These are phyloP conservation scores for Malthinus seriepunctatus DNA, from an alignment of 2,888 invertebrate genomes.

Conservation along the genomic window DNA sequence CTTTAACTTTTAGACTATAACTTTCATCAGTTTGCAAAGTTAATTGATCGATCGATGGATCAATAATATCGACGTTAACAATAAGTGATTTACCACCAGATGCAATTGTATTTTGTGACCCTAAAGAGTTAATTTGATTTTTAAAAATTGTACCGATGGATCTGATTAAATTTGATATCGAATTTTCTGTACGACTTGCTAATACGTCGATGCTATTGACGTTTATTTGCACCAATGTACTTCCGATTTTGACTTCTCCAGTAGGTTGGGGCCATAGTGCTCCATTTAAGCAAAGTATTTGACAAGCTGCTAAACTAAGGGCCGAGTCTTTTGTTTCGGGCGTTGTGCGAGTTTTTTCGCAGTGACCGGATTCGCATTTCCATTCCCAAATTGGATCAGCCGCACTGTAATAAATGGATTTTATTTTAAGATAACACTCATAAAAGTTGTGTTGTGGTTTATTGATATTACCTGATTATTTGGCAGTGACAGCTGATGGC, in stretches of 20 bases:
- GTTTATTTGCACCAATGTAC: constrained; percentile 57
- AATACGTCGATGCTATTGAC: constrained; percentile 59
- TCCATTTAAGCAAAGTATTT: constrained; percentile 66
- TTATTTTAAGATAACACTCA: too few species aligned
- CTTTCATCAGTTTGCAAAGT: constrained; percentile 64
- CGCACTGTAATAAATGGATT: constrained; percentile 1
- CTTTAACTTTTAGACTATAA: constrained; percentile 56
- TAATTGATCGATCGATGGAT: constrained; percentile 42
- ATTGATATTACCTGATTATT: too few species aligned
- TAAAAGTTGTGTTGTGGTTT: too few species aligned
- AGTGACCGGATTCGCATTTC: constrained; percentile 60
- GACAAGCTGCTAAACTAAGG: constrained; percentile 64
- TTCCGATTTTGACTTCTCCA: constrained; percentile 60
- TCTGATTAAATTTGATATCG: constrained; percentile 39
- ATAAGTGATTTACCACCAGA: constrained; percentile 54
- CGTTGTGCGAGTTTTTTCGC: constrained; percentile 54
- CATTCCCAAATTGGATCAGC: constrained; percentile 57
- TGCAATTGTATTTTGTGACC: constrained; percentile 37
- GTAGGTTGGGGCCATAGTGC: constrained; percentile 70
- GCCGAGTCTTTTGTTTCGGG: constrained; percentile 44
- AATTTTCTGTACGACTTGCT: constrained; percentile 44
- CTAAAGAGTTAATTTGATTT: constrained; percentile 30
- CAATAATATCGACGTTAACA: constrained; percentile 48
- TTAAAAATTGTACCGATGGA: constrained; percentile 44
- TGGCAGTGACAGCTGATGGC: too few species aligned